Percentiles rank a stretch among this genome's conserved stretches.
These are phyloP conservation scores for Malurus elegans DNA, from an alignment of 2,113 vertebrate species.

Conservation along the genomic window DNA sequence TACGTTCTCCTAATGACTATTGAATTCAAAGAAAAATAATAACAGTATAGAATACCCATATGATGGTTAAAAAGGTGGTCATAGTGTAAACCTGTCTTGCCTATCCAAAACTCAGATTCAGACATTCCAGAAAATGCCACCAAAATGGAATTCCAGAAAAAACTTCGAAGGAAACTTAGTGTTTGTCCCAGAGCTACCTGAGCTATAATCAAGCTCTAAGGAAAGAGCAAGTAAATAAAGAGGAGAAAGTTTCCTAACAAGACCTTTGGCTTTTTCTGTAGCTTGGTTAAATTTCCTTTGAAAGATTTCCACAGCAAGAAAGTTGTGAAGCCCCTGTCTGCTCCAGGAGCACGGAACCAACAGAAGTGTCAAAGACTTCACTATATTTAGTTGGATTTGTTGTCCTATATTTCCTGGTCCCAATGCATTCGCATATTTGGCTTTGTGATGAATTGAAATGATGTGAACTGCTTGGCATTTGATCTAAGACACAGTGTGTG, in stretches of 20 bases:
- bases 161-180: background rate
- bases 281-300: background rate
- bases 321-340: background rate
- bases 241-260: background rate
- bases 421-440: background rate
- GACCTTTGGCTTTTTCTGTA: background rate
- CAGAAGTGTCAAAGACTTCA: background rate
- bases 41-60: fast-evolving
- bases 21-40: background rate
- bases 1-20: background rate
- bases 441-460: background rate
- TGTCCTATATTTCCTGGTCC: background rate
- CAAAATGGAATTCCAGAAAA: background rate
- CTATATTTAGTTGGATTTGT: background rate
- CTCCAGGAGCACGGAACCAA: background rate
- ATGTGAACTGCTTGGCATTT: background rate
- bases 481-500: background rate
- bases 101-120: background rate
- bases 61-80: background rate
- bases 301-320: background rate
- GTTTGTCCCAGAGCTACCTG: background rate
- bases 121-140: background rate
- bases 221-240: background rate
- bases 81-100: background rate
- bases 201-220: background rate